Conservation (phyloP, 2,888 invertebrate species). For the Acholoe squamosa region DNA sequence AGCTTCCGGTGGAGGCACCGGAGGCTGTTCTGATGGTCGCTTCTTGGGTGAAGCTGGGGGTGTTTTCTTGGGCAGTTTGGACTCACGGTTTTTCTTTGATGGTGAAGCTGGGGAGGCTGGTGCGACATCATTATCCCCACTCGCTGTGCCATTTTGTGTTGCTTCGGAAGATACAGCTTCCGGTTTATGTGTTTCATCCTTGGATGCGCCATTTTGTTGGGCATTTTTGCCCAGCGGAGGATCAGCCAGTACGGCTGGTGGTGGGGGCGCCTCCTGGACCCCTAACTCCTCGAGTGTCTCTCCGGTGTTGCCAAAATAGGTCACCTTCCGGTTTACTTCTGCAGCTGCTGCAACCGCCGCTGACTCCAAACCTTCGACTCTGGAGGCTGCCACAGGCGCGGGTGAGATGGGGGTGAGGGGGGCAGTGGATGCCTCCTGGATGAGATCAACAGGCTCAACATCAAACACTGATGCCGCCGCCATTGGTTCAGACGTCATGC, state of each 20-base stretch:
- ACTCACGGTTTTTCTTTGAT: slow-evolving; percentile 22
- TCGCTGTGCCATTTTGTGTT: not conserved
- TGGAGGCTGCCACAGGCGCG: not conserved
- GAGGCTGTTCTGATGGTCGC: not conserved
- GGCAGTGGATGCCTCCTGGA: slow-evolving; percentile 44
- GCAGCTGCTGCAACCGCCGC: not conserved
- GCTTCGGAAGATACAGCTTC: not conserved
- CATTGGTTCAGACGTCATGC: slow-evolving; percentile 23
- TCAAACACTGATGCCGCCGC: slow-evolving; percentile 39
- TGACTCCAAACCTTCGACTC: not conserved
- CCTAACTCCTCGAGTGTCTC: slow-evolving; percentile 48
- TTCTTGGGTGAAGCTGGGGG: slow-evolving; percentile 55
- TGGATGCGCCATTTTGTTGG: not conserved
- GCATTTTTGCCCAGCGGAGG: not conserved
- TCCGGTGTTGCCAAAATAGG: slow-evolving; percentile 18
- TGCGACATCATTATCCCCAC: not conserved
- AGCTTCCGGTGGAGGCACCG: not conserved
- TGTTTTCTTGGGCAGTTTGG: slow-evolving; percentile 47
- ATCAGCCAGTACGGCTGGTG: not conserved
- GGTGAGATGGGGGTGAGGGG: slow-evolving; percentile 31
- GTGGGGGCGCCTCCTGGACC: slow-evolving; percentile 32
- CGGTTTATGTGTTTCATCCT: not conserved
- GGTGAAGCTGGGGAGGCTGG: slow-evolving; percentile 24
- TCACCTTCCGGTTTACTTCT: not conserved
- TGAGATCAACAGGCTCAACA: not conserved